A percentile compares a stretch with the other conserved stretches of the same genome.
Conservation (phyloP, 2,113 vertebrate genomes). For the Neolamprologus toae region DNA sequence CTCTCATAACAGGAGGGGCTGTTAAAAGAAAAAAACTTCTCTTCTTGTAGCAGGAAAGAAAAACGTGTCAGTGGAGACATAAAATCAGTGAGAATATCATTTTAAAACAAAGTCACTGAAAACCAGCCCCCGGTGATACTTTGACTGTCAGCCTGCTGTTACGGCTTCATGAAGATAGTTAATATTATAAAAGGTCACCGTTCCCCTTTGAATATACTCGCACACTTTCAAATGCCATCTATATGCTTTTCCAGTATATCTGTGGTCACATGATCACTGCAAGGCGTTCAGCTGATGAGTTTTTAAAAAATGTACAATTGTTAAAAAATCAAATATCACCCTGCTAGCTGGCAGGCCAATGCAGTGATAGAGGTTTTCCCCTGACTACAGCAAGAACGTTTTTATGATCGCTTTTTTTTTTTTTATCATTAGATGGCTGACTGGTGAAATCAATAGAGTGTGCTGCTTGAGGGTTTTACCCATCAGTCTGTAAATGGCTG, state of each 20-base stretch:
- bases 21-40: not conserved
- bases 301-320: not conserved
- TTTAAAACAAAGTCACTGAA: not conserved
- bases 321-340: not conserved
- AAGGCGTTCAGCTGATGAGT: not conserved
- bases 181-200: not conserved
- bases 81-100: not conserved
- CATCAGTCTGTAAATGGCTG: not conserved
- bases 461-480: not conserved
- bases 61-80: not conserved
- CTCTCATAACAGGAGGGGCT: not conserved
- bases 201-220: not conserved
- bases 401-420: not conserved
- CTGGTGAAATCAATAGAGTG: not conserved
- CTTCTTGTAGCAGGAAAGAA: not conserved
- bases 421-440: not conserved
- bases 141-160: not conserved
- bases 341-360: not conserved
- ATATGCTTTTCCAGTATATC: not conserved
- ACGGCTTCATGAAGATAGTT: not conserved
- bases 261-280: not conserved
- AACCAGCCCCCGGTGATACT: not conserved
- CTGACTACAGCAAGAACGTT: not conserved
- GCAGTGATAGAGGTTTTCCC: not conserved
- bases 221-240: rapidly evolving